Conservation (phyloP, 2,113 vertebrate species). For the Callionymus lyra region DNA sequence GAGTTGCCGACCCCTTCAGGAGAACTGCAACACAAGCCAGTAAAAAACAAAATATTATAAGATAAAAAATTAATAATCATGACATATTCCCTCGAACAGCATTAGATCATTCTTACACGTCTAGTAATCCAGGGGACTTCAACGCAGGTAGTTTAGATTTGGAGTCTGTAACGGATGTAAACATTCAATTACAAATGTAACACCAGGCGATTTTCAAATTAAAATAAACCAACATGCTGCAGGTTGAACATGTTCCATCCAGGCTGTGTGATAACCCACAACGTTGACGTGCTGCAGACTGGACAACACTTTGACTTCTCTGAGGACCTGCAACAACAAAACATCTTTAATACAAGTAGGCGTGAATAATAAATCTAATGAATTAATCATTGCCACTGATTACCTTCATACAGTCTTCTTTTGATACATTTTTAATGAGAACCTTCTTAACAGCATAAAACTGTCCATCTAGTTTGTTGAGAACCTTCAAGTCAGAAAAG, state of each 20-base stretch:
- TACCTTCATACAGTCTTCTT: slow-evolving; percentile 92
- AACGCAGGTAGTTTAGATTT: slow-evolving; percentile 46
- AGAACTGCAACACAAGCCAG: slow-evolving; percentile 16
- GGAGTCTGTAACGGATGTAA: slow-evolving; percentile 26
- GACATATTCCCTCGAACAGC: not conserved
- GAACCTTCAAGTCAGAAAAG: slow-evolving; percentile 67
- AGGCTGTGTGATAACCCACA: slow-evolving; percentile 95
- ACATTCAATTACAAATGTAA: not conserved
- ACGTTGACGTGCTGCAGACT: slow-evolving; percentile 84
- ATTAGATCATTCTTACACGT: slow-evolving; percentile 53
- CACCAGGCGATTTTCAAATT: not conserved
- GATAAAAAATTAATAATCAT: not conserved
- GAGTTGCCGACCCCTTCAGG: slow-evolving; percentile 53
- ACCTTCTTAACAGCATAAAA: slow-evolving; percentile 95
- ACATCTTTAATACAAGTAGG: not conserved
- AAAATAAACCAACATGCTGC: slow-evolving; percentile 31
- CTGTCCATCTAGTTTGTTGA: slow-evolving; percentile 92
- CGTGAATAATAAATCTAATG: not conserved
- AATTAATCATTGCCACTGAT: not conserved
- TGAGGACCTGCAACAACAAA: slow-evolving; percentile 71
- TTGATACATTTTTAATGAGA: slow-evolving; percentile 84
- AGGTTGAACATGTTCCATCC: slow-evolving; percentile 90
- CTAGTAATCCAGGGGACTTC: slow-evolving; percentile 31
- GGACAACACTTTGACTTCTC: slow-evolving; percentile 92
- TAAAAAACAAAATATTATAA: not conserved